phyloP scores from a whole-genome alignment of 1,140 invertebrate genomes.

The Oryzaephilus surinamensis region DNA sequence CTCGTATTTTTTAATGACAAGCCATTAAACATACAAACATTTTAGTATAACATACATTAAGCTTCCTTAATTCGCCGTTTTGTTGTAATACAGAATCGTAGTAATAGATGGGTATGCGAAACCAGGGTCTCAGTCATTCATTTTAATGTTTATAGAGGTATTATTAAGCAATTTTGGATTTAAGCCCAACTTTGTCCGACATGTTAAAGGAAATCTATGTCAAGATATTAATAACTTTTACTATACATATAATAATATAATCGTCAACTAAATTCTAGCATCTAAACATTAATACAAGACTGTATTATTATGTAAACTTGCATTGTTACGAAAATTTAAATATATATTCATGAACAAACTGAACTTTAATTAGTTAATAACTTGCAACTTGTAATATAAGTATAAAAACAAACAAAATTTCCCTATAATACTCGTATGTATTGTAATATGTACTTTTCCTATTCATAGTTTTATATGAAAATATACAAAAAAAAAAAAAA shows the following conservation, averaged over 20 bases:
- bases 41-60: background rate
- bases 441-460: too few relatives aligned
- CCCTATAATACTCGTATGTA: too few relatives aligned
- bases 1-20: too few relatives aligned
- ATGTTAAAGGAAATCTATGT: slow-evolving; percentile 18
- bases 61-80: background rate
- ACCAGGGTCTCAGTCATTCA: too few relatives aligned
- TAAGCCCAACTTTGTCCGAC: slow-evolving; percentile 16
- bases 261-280: slow-evolving; percentile 4
- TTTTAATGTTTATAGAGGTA: too few relatives aligned
- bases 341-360: too few relatives aligned
- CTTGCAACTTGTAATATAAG: too few relatives aligned
- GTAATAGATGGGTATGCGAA: slow-evolving; percentile 15
- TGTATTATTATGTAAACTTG: background rate
- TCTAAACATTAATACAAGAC: background rate
- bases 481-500: too few relatives aligned
- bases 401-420: too few relatives aligned
- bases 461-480: too few relatives aligned
- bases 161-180: slow-evolving; percentile 17
- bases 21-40: too few relatives aligned
- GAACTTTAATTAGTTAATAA: too few relatives aligned
- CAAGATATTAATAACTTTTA: slow-evolving; percentile 18
- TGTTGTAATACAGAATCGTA: slow-evolving; percentile 10
- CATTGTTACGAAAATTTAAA: background rate
- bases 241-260: slow-evolving; percentile 17